Evolutionary conservation across 2,797 vertebrate species (phyloP), one percentile per base, ranked within the genome.

Genomic region (Schizopygopsis malacanthus): DNA sequence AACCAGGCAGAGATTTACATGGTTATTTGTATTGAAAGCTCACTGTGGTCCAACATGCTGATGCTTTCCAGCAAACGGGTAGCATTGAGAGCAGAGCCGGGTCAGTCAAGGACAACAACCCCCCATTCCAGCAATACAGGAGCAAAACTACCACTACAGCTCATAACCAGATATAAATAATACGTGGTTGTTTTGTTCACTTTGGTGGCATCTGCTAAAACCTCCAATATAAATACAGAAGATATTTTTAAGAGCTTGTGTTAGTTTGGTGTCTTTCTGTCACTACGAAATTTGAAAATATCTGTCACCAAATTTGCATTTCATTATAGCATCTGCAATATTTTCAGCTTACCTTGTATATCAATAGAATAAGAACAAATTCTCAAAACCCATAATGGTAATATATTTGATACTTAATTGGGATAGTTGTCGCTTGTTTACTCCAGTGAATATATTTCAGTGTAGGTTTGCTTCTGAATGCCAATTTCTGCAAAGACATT

Each of bases 71-170:
- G 75, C 76, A 79, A 85, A 79, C 16, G 25, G 72, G 85, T 56
- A 50, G 43, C 76, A 84, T 50, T 88, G 81, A 80, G 81, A 78
- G 28, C 85, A 79, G 83, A 15, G 52, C 86, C 75, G 88, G 94
- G 94, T 94, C 89, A 82, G 90, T 85, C 89, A 81, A 94, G 94
- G 94, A 95, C 94, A 92, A 87, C 9, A 85, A 89, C 90, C 87
- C 89, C 83, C 67, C 5, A 85, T 89, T 81, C 89, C 89, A 92
- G 92, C 87, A 88, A 91, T 91, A 93, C 91, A 69, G 83, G 89
- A 91, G 87, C 76, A 91, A 70, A 90, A 84, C 78, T 52, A 56
- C 33, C 86, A 90, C 77, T 91, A 85, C 90, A 89, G 85, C 83
- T 89, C 90, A 90, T 87, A 90, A 89, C 89, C 61, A 2, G 90